Evolutionary conservation across 2,888 invertebrate genomes (phyloP), one percentile per base, ranked within the genome.

Genomic region (Acronicta leporina): DNA sequence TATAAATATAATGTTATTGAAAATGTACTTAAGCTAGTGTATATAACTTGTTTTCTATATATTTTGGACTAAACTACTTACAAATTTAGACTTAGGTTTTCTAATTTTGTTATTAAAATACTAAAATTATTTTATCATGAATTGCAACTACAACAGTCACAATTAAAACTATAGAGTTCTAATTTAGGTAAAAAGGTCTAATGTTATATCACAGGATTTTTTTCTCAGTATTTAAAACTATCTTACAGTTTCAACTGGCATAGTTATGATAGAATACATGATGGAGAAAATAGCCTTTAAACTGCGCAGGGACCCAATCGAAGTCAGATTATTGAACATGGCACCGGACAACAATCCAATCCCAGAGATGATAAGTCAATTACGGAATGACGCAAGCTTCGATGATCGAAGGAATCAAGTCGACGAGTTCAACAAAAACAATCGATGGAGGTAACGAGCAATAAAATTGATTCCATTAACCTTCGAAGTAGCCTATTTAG

Each of bases 391-490:
- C 33, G 82, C 95, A 0, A 92, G 95, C 44, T 96, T 93, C 69
- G 91, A 94, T 0, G 77, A 84, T 2, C 88, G 96, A 62, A 81
- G 88, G 42, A 79, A 77, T 64, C 86, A 89, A 45, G 86, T 96
- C 0, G 87, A 92, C 6, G 79, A 87, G 44, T 96, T 95, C 69
- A 96, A 96, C 77, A 77, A 80, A 56, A 93, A 93, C 1, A 97
- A 97, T 87, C 92, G 97, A 46, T 98, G 97, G 97, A 96, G 95
- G 77, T 97, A 98, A 87, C 95, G 95, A 49, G 97, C 96, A 0
- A 92, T 97, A 0, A 94, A 96, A 46, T 61, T 97, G 9, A 92
- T 96, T 14, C 96, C 97, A 0, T 95, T 97, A 95, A 95, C 95
- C 50, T 97, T 96, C 83, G 95, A 95, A 0, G 83, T 96, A 43